These are phyloP conservation scores for Polyodon spathula DNA, from an alignment of 2,113 vertebrate genomes.

Conservation along the genomic window DNA sequence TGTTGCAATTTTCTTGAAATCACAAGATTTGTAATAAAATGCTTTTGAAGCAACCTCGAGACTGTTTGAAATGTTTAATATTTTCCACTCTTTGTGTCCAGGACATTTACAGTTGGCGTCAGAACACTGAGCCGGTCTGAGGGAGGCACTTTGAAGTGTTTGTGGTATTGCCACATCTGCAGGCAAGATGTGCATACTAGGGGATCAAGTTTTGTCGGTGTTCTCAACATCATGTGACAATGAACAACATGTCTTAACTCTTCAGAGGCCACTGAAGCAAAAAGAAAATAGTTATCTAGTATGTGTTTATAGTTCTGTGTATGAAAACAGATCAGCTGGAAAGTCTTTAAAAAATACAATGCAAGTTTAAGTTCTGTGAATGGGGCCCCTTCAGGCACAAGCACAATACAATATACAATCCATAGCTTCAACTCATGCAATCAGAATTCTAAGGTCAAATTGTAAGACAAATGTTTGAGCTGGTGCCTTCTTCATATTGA, in stretches of 20 bases:
- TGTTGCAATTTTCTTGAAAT: constrained; percentile 14
- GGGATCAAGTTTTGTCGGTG: constrained; percentile 48
- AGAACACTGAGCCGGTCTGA: constrained; percentile 87
- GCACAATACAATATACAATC: too few species aligned
- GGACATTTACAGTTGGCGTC: constrained; percentile 96
- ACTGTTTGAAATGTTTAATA: constrained; percentile 70
- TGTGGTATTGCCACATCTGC: constrained; percentile 93
- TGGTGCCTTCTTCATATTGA: too few species aligned
- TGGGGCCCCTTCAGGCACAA: too few species aligned
- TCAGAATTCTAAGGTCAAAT: too few species aligned
- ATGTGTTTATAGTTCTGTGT: too few species aligned
- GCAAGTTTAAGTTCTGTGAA: too few species aligned
- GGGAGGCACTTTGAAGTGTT: constrained; percentile 93
- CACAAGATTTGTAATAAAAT: constrained; percentile 22
- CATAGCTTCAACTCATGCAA: too few species aligned
- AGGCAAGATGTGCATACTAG: constrained; percentile 80
- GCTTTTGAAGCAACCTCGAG: constrained; percentile 22
- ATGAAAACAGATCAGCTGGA: too few species aligned
- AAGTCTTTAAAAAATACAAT: too few species aligned
- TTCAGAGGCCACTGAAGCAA: constrained; percentile 34
- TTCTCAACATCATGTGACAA: constrained; percentile 89
- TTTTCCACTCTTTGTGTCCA: constrained; percentile 95
- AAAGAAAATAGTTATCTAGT: background rate
- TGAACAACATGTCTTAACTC: constrained; percentile 76
- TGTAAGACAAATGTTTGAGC: too few species aligned